A percentile compares a stretch with the other conserved stretches of the same genome.
phyloP scores from a whole-genome alignment of 53 echinoderm and acorn worm species.

The Zoroaster sp. region DNA sequence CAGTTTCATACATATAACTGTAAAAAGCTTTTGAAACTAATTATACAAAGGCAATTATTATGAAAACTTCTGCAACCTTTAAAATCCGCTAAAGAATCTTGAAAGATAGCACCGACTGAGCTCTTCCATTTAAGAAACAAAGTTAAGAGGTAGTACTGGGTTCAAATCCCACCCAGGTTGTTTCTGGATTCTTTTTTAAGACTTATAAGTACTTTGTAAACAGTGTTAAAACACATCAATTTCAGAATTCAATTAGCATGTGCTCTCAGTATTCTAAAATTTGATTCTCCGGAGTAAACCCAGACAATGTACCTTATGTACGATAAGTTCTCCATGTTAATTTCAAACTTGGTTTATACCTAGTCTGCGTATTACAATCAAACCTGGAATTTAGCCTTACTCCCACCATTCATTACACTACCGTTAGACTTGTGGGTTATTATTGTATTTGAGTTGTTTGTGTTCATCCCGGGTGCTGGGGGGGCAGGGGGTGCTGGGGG shows the following conservation, averaged over 20 bases:
- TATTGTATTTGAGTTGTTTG: conserved; percentile 9
- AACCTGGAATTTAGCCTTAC: conserved; percentile 32
- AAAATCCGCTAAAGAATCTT: not conserved
- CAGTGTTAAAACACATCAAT: not conserved
- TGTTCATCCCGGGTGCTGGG: not conserved
- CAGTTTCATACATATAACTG: not conserved
- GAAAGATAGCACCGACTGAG: too few species aligned
- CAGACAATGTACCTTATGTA: not conserved
- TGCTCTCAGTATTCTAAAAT: not conserved
- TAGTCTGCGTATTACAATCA: not conserved
- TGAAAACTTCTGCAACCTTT: not conserved
- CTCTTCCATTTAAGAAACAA: too few species aligned
- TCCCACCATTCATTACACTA: not conserved
- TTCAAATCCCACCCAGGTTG: not conserved
- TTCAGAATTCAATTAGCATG: not conserved
- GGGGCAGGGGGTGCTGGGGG: not conserved
- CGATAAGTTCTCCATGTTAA: not conserved
- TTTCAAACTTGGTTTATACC: not conserved
- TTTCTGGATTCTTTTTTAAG: too few species aligned
- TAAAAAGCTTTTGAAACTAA: not conserved
- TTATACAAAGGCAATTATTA: not conserved
- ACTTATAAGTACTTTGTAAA: not conserved
- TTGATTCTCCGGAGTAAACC: not conserved
- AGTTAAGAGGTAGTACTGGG: too few species aligned
- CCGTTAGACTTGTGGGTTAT: not conserved